These are phyloP conservation scores for Danio jaintianensis DNA, from an alignment of 2,797 vertebrate species.

Conservation along the genomic window DNA sequence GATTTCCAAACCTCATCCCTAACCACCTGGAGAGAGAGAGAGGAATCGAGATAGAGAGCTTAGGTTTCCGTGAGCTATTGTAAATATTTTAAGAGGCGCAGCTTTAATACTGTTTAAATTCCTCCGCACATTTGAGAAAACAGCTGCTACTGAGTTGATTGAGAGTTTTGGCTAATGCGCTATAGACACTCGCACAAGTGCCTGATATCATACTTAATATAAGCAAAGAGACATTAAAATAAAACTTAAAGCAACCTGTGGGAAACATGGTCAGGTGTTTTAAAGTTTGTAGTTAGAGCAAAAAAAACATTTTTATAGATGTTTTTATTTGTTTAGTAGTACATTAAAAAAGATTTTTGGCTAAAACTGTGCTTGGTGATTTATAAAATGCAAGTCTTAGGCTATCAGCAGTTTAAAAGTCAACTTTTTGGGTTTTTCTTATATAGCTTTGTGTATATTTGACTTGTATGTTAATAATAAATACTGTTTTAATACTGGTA, in stretches of 20 bases:
- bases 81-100: slow-evolving; percentile 38
- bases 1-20: slow-evolving; percentile 22
- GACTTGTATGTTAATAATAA: too few relatives aligned
- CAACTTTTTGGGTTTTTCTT: too few relatives aligned
- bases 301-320: too few relatives aligned
- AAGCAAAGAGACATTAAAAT: neutral
- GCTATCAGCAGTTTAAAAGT: too few relatives aligned
- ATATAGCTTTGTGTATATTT: too few relatives aligned
- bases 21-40: slow-evolving; percentile 18
- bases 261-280: too few relatives aligned
- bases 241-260: neutral
- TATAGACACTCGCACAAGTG: neutral
- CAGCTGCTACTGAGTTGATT: slow-evolving; percentile 29
- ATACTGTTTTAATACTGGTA: too few relatives aligned
- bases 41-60: slow-evolving; percentile 21
- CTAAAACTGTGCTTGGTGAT: too few relatives aligned
- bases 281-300: too few relatives aligned
- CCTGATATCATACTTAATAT: neutral
- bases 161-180: slow-evolving; percentile 8
- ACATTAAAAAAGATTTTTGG: too few relatives aligned
- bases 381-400: too few relatives aligned
- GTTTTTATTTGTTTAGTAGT: too few relatives aligned
- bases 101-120: slow-evolving; percentile 32
- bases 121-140: slow-evolving; percentile 25
- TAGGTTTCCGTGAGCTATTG: slow-evolving; percentile 42